Conservation (phyloP, 2,888 invertebrate genomes). For the Dioctria linearis region DNA sequence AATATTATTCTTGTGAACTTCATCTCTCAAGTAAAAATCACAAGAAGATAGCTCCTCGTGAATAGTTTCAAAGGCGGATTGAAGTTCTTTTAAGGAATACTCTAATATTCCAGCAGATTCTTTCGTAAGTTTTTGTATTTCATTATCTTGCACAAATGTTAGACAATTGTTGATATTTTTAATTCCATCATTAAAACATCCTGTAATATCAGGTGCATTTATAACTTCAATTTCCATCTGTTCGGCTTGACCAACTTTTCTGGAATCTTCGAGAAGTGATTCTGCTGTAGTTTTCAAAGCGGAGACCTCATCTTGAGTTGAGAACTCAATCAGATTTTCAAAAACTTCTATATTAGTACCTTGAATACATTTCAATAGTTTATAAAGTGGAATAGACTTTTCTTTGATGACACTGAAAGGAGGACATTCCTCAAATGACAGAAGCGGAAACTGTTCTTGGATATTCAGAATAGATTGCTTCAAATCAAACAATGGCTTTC, state of each 20-base stretch:
- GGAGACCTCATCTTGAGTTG: conserved; percentile 75
- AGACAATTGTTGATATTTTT: conserved; percentile 67
- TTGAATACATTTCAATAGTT: conserved; percentile 65
- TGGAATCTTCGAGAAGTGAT: conserved; percentile 54
- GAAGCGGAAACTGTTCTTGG: conserved; percentile 60
- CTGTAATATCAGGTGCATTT: conserved; percentile 59
- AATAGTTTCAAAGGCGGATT: conserved; percentile 60
- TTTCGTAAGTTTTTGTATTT: not conserved
- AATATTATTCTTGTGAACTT: conserved; percentile 62
- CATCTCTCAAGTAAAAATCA: conserved; percentile 55
- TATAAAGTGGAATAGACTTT: conserved; percentile 61
- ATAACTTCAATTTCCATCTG: conserved; percentile 49
- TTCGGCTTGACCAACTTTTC: conserved; percentile 59
- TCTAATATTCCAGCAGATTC: conserved; percentile 19
- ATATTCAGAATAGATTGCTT: conserved; percentile 63
- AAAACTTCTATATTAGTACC: conserved; percentile 65
- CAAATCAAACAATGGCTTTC: conserved; percentile 62
- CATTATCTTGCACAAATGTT: conserved; percentile 18
- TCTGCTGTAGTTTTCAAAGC: conserved; percentile 75
- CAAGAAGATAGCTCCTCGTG: conserved; percentile 56
- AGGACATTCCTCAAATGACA: conserved; percentile 60
- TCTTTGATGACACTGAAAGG: conserved; percentile 61
- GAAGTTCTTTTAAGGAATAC: conserved; percentile 63
- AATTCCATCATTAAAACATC: conserved; percentile 65
- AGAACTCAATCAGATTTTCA: conserved; percentile 73